Percentiles rank a stretch among this genome's conserved stretches.
These are phyloP conservation scores for Chrysina gloriosa DNA, from an alignment of 2,888 invertebrate genomes.

Conservation along the genomic window DNA sequence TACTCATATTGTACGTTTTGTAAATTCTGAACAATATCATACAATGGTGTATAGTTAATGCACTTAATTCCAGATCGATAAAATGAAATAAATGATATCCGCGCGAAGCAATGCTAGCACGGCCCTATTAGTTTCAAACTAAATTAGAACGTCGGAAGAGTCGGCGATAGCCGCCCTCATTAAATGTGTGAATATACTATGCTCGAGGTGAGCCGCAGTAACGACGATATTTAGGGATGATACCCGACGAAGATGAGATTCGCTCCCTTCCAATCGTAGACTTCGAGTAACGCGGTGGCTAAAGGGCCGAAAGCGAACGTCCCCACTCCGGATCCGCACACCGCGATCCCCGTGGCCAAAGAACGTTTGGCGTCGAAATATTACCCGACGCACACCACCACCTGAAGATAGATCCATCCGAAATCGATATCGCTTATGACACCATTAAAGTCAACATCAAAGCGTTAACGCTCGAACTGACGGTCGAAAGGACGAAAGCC, in stretches of 20 bases:
- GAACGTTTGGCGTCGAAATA: constrained; percentile 97
- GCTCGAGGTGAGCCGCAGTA: constrained; percentile 84
- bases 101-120: too few species aligned
- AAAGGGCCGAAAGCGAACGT: constrained; percentile 96
- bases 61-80: too few species aligned
- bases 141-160: too few species aligned
- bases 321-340: constrained; percentile 95
- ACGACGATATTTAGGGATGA: constrained; percentile 92
- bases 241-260: constrained; percentile 91
- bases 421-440: constrained; percentile 83
- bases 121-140: too few species aligned
- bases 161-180: too few species aligned
- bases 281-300: constrained; percentile 80
- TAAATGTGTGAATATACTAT: too few species aligned
- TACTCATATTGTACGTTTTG: too few species aligned
- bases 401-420: constrained; percentile 76
- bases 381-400: constrained; percentile 96
- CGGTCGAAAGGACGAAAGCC: constrained; percentile 89
- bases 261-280: constrained; percentile 90
- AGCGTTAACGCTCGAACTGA: constrained; percentile 86
- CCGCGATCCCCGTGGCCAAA: constrained; percentile 93
- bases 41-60: too few species aligned
- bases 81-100: too few species aligned
- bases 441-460: constrained; percentile 95
- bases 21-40: too few species aligned